A percentile compares a stretch with the other conserved stretches of the same genome.
phyloP scores from a whole-genome alignment of 2,888 invertebrate species.

The Podabrus alpinus region DNA sequence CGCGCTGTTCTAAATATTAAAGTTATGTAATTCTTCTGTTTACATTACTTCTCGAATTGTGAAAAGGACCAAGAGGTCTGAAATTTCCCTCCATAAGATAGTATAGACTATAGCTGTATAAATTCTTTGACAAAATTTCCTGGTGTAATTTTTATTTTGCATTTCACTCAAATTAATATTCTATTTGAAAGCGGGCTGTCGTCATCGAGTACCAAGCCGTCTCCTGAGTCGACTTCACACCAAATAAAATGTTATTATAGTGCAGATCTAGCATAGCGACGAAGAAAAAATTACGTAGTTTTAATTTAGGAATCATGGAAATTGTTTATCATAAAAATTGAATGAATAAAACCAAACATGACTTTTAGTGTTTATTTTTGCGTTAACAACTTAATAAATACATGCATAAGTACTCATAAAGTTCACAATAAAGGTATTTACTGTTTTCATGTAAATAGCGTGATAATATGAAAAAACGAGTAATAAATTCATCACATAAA shows the following conservation, averaged over 20 bases:
- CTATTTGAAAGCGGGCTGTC: too few species aligned
- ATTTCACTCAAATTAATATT: too few species aligned
- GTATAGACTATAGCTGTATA: too few species aligned
- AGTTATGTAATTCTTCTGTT: too few species aligned
- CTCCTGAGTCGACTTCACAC: too few species aligned
- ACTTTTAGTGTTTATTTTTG: neutral
- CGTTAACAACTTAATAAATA: neutral
- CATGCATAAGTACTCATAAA: constrained; percentile 8
- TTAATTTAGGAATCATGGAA: neutral
- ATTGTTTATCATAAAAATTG: neutral
- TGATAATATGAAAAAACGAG: constrained; percentile 7
- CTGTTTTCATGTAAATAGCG: neutral
- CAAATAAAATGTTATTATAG: neutral
- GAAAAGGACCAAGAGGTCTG: too few species aligned
- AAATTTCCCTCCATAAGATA: too few species aligned
- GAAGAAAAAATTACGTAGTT: neutral
- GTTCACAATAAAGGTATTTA: neutral
- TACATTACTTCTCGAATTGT: too few species aligned
- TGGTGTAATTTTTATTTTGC: too few species aligned
- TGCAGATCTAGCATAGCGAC: neutral
- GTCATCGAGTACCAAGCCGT: too few species aligned
- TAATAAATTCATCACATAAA: constrained; percentile 15
- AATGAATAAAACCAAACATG: neutral
- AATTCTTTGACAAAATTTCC: too few species aligned
- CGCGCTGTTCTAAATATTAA: too few species aligned